Evolutionary conservation across 2,113 vertebrate genomes (phyloP), one percentile per base, ranked within the genome.

Genomic region (Nycticebus coucang): DNA sequence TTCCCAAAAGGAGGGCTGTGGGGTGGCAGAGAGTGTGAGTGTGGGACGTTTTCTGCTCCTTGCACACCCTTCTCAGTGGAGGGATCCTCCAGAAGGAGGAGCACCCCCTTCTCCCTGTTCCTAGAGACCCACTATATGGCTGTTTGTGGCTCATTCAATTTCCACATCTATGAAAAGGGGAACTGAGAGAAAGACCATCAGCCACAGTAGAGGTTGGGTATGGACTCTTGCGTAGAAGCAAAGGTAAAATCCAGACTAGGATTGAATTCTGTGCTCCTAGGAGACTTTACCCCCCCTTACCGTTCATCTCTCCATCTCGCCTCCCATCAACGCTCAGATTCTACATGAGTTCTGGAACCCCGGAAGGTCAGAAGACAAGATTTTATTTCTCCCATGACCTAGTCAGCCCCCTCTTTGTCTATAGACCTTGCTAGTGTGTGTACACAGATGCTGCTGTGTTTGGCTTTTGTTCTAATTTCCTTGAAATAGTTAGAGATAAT

Each of bases 401-500:
- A 24, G 19, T 11, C n/a, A 66, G 14, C 30, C 60, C 1, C 35
- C 37, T 66, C 30, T 37, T 66, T 50, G 37, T 72, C 50, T 30
- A 41, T 50, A 71, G 59, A 87, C 7, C 30, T 82, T 14, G 14
- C 7, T 4, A n/a, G 22, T 50, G 2, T 53, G 60, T 68, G 85
- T n/a, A 7, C 22, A 35, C 68, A 81, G 62, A 64, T 85, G 59
- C 21, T 0, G 35, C n/a, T n/a, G 35, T 50, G 15, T 82, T 87
- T 95, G 57, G 87, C 55, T 33, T 96, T 93, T 28, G 18, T 96
- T 95, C 81, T 55, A 89, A 69, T 93, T 97, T 95, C 97, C 96
- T 98, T 94, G 95, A 96, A 98, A 98, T 94, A 97, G 81, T 81
- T 89, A 89, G 96, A 98, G 98, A 98, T 98, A 97, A 98, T 96